Percentiles rank a stretch among this genome's conserved stretches.
These are phyloP conservation scores for Lypha dubia DNA, from an alignment of 2,888 invertebrate genomes.

Conservation along the genomic window DNA sequence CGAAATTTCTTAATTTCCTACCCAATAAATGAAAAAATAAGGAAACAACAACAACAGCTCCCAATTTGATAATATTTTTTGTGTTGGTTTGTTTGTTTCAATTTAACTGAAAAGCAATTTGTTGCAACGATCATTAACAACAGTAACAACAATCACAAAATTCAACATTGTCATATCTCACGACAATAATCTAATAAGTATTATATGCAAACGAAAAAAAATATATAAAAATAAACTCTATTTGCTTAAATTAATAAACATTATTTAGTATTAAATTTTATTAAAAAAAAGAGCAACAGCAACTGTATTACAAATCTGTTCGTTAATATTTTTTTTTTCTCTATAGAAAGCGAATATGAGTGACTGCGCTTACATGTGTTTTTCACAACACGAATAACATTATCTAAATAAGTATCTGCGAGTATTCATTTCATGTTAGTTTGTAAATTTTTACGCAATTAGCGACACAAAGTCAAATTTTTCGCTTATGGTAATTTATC, in stretches of 20 bases:
- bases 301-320: conserved; percentile 42
- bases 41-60: conserved; percentile 7
- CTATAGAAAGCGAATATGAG: conserved; percentile 15
- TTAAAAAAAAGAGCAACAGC: background rate
- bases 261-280: conserved; percentile 52
- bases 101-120: conserved; percentile 71
- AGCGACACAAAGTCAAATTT: conserved; percentile 71
- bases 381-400: conserved; percentile 23
- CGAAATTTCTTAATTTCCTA: background rate
- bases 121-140: conserved; percentile 69
- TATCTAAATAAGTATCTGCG: conserved; percentile 47
- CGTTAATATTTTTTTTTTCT: conserved; percentile 18
- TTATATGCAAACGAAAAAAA: conserved; percentile 47
- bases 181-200: conserved; percentile 71
- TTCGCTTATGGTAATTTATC: conserved; percentile 73
- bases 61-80: conserved; percentile 15
- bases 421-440: conserved; percentile 54
- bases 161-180: conserved; percentile 69
- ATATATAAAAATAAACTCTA: conserved; percentile 27
- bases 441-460: conserved; percentile 69
- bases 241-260: conserved; percentile 66
- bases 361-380: conserved; percentile 61
- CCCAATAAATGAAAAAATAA: conserved; percentile 24
- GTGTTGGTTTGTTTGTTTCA: conserved; percentile 29
- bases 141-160: conserved; percentile 46